Conservation (phyloP, 1,140 invertebrate species). For the Cyrtorhinus lividipennis region DNA sequence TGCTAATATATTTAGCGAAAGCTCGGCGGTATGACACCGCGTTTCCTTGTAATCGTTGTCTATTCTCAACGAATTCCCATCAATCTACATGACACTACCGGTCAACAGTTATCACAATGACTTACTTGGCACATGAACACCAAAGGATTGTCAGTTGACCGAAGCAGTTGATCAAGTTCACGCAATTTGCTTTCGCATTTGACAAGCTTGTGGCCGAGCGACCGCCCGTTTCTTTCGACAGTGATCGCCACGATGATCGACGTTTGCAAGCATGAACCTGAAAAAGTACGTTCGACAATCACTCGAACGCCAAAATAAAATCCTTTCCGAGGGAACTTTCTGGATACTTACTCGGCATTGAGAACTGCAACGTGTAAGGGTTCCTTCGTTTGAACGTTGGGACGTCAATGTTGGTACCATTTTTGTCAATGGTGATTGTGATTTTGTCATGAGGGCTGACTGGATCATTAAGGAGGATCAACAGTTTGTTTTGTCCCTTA, state of each 20-base stretch:
- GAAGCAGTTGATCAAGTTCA: slow-evolving; percentile 63
- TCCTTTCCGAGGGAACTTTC: not conserved
- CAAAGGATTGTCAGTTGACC: slow-evolving; percentile 59
- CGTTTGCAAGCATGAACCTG: slow-evolving; percentile 58
- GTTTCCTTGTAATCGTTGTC: too few relatives aligned
- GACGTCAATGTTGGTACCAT: slow-evolving; percentile 59
- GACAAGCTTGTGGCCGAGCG: slow-evolving; percentile 58
- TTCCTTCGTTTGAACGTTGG: slow-evolving; percentile 58
- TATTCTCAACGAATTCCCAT: too few relatives aligned
- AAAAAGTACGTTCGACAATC: slow-evolving; percentile 15
- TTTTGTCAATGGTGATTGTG: slow-evolving; percentile 58
- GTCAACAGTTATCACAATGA: too few relatives aligned
- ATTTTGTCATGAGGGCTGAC: slow-evolving; percentile 54
- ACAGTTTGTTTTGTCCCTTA: slow-evolving; percentile 66
- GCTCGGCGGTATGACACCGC: too few relatives aligned
- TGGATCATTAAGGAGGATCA: slow-evolving; percentile 60
- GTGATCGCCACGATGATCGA: slow-evolving; percentile 65
- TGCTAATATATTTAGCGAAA: too few relatives aligned
- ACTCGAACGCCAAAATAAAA: slow-evolving; percentile 1
- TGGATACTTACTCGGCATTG: slow-evolving; percentile 42
- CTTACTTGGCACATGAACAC: slow-evolving; percentile 73
- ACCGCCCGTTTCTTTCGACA: slow-evolving; percentile 59
- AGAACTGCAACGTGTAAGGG: slow-evolving; percentile 64
- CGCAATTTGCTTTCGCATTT: slow-evolving; percentile 70
- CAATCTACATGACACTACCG: too few relatives aligned